Conservation (phyloP, 1,140 invertebrate genomes). For the Pseudachorutes palmiensis region DNA sequence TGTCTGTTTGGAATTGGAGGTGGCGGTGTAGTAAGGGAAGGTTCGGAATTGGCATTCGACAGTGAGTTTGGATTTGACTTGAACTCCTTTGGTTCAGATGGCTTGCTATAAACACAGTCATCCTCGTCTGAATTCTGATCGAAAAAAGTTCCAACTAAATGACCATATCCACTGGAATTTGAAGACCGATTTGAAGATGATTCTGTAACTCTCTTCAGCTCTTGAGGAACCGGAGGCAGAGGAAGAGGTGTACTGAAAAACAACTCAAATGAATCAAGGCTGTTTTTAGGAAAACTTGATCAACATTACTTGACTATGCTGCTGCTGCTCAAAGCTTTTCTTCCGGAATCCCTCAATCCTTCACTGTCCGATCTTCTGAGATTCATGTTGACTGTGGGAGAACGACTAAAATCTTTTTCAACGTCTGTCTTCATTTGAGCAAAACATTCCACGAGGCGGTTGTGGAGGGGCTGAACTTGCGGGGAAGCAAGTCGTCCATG, state of each 20-base stretch:
- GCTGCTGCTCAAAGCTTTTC: conserved; percentile 10
- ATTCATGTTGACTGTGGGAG: conserved; percentile 20
- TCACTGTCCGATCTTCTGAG: conserved; percentile 16
- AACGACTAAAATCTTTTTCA: conserved; percentile 21
- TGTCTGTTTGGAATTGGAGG: conserved; percentile 28
- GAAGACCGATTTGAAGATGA: conserved; percentile 45
- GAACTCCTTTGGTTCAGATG: conserved; percentile 41
- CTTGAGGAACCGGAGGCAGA: conserved; percentile 55
- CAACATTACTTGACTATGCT: conserved; percentile 18
- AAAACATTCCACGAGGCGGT: conserved; percentile 74
- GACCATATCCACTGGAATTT: conserved; percentile 40
- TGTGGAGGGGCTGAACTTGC: conserved; percentile 76
- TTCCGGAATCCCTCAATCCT: conserved; percentile 51
- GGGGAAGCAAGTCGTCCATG: conserved; percentile 73
- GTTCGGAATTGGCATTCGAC: background rate
- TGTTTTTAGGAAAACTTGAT: background rate
- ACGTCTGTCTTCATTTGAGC: conserved; percentile 54
- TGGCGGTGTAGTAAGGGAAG: background rate
- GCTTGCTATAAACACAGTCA: conserved; percentile 58
- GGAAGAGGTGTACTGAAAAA: conserved; percentile 58
- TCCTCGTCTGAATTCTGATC: conserved; percentile 48
- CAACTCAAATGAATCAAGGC: conserved; percentile 9
- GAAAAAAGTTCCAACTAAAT: background rate
- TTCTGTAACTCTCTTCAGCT: conserved; percentile 41
- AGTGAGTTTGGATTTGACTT: background rate